A percentile compares a stretch with the other conserved stretches of the same genome.
phyloP scores from a whole-genome alignment of 2,888 invertebrate species.

The Axea sp. region DNA sequence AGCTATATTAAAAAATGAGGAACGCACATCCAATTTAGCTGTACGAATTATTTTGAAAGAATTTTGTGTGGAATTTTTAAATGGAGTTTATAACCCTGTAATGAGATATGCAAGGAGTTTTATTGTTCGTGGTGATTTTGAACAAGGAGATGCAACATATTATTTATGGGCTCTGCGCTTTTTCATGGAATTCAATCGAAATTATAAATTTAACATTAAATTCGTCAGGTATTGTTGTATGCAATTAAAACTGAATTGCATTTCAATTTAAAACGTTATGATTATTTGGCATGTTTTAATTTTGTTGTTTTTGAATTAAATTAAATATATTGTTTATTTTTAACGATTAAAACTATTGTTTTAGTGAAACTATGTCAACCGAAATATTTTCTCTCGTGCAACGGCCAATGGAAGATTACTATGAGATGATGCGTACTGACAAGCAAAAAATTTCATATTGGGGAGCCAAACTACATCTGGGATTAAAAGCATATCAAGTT shows the following conservation, averaged over 20 bases:
- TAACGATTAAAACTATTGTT: constrained; percentile 69
- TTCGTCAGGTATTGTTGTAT: constrained; percentile 86
- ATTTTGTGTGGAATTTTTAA: constrained; percentile 95
- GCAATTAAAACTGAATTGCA: too few species aligned
- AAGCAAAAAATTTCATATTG: constrained; percentile 91
- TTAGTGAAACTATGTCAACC: constrained; percentile 94
- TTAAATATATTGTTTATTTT: too few species aligned
- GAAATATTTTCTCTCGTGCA: constrained; percentile 96
- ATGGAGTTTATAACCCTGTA: constrained; percentile 94
- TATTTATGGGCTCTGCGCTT: constrained; percentile 96
- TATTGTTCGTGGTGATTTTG: constrained; percentile 83
- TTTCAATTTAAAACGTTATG: too few species aligned
- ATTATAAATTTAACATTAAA: constrained; percentile 91
- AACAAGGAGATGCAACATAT: constrained; percentile 94
- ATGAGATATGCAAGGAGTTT: constrained; percentile 93
- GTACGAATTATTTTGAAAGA: constrained; percentile 94
- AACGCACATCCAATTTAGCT: constrained; percentile 92
- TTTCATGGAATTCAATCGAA: constrained; percentile 98
- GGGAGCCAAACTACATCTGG: constrained; percentile 92
- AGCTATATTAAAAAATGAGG: constrained; percentile 80
- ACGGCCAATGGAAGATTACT: constrained; percentile 92
- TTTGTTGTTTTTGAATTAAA: too few species aligned
- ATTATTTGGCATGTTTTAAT: too few species aligned
- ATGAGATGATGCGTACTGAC: constrained; percentile 91
- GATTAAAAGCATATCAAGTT: constrained; percentile 85